phyloP scores from a whole-genome alignment of 2,888 invertebrate genomes.

The Anticlea derivata region DNA sequence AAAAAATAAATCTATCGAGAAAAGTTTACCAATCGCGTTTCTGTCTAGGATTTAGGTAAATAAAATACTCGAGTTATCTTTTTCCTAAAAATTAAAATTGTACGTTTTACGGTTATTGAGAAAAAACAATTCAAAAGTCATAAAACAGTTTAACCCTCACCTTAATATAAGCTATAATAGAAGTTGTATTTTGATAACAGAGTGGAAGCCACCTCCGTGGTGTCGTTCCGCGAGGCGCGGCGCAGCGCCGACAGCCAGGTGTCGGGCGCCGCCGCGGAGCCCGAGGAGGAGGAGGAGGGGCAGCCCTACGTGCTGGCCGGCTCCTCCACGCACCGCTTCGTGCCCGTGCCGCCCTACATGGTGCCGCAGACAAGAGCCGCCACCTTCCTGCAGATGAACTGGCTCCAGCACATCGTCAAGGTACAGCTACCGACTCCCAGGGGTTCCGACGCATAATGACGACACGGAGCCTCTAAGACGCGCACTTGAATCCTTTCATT shows the following conservation, averaged over 20 bases:
- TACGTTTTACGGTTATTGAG: too few relatives aligned
- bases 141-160: too few relatives aligned
- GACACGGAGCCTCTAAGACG: too few relatives aligned
- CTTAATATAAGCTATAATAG: too few relatives aligned
- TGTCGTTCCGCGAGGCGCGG: slow-evolving; percentile 5
- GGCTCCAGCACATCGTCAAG: slow-evolving; percentile 66
- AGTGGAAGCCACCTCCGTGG: background rate
- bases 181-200: background rate
- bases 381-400: slow-evolving; percentile 77
- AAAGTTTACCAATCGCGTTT: too few relatives aligned
- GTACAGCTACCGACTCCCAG: slow-evolving; percentile 43
- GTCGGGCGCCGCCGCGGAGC: slow-evolving; percentile 10
- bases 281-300: slow-evolving; percentile 30
- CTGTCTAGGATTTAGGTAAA: too few relatives aligned
- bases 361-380: slow-evolving; percentile 71
- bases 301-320: slow-evolving; percentile 65
- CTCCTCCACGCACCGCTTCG: slow-evolving; percentile 60
- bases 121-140: too few relatives aligned
- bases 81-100: too few relatives aligned
- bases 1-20: too few relatives aligned
- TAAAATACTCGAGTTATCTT: too few relatives aligned
- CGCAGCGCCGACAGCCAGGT: slow-evolving; percentile 13
- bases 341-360: slow-evolving; percentile 59
- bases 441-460: too few relatives aligned
- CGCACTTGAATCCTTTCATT: too few relatives aligned